Evolutionary conservation across 2,888 invertebrate species (phyloP), one percentile per base, ranked within the genome.

Genomic region (Eutolmus rufibarbis): DNA sequence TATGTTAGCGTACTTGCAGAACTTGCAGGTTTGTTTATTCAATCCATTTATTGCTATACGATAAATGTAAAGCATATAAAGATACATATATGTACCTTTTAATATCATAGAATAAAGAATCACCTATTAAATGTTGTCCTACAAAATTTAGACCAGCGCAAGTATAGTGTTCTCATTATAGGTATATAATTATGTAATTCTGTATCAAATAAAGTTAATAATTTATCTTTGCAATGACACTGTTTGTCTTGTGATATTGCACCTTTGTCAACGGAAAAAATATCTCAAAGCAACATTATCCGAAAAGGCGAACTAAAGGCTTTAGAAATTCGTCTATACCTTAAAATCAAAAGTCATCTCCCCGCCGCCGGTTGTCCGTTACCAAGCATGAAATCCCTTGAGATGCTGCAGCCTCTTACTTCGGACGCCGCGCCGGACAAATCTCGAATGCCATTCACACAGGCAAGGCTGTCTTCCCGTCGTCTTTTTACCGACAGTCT

Each of bases 261-360:
- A 56, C 56, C 56, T 56, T 56, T 16, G 8, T 56, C 7, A 56
- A 19, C 19, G 7, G 16, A 19, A 51, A 51, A 51, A 51, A 51
- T n/a, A n/a, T 19, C 51, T 51, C n/a, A 51, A 51, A 51, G 51
- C n/a, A 51, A 51, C 16, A 8, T 51, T 51, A n/a, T 51, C n/a
- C 51, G 14, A 4, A 66, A 66, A 28, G 23, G 23, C 66, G 28
- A 8, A 66, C 66, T 43, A 14, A 23, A 46, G 23, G 23, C 56
- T 56, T 31, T 28, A 31, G 28, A 81, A 34, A 74, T 84, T 84
- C 43, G 19, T 74, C 43, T 43, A 40, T 84, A 9, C 40, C 16
- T 74, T 40, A 84, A 84, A 84, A 84, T 84, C 84, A 84, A 84
- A 84, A 84, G 84, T 84, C 84, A 84, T 66, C 84, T 66, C 37